Percentiles rank a stretch among this genome's conserved stretches.
These are phyloP conservation scores for Chrysolina haemoptera DNA, from an alignment of 2,888 invertebrate genomes.

Conservation along the genomic window DNA sequence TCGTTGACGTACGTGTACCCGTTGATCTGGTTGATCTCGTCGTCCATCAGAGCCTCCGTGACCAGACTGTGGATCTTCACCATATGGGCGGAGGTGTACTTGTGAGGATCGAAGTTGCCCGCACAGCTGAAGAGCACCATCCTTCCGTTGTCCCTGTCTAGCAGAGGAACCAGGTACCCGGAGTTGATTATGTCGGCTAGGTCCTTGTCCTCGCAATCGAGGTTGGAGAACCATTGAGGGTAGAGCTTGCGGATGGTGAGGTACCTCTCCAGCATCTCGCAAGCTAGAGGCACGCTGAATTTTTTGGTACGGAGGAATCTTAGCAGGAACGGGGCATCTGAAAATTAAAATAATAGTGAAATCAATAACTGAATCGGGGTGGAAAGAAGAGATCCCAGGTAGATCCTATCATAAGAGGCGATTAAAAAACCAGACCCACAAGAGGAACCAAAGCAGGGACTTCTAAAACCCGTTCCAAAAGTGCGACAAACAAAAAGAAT, in stretches of 20 bases:
- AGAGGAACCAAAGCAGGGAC: no score
- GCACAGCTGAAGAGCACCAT: slow-evolving; percentile 82
- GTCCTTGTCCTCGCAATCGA: slow-evolving; percentile 85
- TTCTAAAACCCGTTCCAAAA: no score
- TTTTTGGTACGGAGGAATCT: slow-evolving; percentile 91
- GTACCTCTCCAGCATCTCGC: slow-evolving; percentile 90
- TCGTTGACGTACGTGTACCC: slow-evolving; percentile 90
- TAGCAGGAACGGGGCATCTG: slow-evolving; percentile 85
- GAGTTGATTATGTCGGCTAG: slow-evolving; percentile 85
- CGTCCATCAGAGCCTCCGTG: slow-evolving; percentile 88
- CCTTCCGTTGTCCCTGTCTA: slow-evolving; percentile 83
- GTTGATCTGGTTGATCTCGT: slow-evolving; percentile 86
- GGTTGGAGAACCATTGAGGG: slow-evolving; percentile 88
- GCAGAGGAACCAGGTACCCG: slow-evolving; percentile 84
- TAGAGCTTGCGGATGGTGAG: slow-evolving; percentile 87
- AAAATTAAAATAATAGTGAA: slow-evolving; percentile 40
- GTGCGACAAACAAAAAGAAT: no score
- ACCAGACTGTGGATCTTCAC: slow-evolving; percentile 88
- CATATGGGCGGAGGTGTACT: slow-evolving; percentile 84
- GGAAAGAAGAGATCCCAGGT: no score
- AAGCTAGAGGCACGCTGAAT: slow-evolving; percentile 88
- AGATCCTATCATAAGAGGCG: no score
- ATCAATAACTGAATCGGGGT: background rate
- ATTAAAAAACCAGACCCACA: no score
- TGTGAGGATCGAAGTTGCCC: slow-evolving; percentile 73